phyloP scores from a whole-genome alignment of 2,797 vertebrate genomes.

The Spinus pinus region DNA sequence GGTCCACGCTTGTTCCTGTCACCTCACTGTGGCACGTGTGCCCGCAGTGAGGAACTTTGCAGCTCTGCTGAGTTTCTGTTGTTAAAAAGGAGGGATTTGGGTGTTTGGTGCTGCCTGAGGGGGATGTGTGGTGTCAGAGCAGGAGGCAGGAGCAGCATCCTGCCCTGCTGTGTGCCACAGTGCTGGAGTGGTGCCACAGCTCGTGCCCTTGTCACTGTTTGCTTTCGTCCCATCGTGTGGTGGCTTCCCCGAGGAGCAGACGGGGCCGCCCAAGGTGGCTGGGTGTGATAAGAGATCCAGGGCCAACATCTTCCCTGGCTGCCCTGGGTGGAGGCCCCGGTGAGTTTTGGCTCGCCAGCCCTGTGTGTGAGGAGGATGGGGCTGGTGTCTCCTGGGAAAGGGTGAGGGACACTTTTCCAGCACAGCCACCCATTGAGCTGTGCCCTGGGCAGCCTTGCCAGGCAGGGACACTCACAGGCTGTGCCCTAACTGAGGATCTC shows the following conservation, averaged over 20 bases:
- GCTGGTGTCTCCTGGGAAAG: neutral
- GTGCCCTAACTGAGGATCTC: neutral
- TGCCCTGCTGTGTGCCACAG: neutral
- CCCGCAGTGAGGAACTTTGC: fast-evolving
- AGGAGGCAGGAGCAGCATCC: neutral
- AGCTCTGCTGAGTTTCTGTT: neutral
- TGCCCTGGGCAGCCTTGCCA: neutral
- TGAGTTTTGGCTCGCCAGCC: neutral
- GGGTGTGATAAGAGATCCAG: constrained; percentile 38
- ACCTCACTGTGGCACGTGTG: fast-evolving
- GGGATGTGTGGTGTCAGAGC: fast-evolving
- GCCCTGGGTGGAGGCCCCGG: neutral
- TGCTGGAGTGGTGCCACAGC: neutral
- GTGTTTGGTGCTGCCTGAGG: fast-evolving
- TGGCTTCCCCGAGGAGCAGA: neutral
- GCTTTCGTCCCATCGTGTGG: neutral
- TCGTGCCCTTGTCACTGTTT: neutral
- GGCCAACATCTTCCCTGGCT: neutral
- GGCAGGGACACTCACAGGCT: fast-evolving
- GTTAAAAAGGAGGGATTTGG: neutral
- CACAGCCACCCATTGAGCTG: fast-evolving
- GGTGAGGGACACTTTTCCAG: neutral
- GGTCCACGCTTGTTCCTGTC: neutral
- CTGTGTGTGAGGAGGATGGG: fast-evolving
- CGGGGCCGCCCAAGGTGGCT: constrained; percentile 11